A percentile compares a stretch with the other conserved stretches of the same genome.
Evolutionary conservation across 2,888 invertebrate species (phyloP).

Genomic region (Brachycybe producta): DNA sequence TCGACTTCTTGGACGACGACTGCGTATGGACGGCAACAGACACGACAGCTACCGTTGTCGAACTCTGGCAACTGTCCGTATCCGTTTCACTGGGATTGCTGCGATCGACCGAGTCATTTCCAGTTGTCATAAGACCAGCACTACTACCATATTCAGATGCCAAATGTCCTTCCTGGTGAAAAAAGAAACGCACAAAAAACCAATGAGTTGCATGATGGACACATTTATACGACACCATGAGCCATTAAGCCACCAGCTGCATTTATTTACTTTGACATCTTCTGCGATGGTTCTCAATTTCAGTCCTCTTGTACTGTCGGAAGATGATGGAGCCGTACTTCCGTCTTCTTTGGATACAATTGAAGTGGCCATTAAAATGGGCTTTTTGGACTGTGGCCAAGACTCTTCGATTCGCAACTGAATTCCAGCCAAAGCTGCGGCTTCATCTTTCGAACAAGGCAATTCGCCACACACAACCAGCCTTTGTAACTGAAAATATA

Average conservation of each 20-base stretch:
- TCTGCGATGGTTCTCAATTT: slow-evolving; percentile 24
- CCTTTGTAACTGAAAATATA: slow-evolving; percentile 42
- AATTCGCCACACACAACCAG: slow-evolving; percentile 45
- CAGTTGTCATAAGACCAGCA: not conserved
- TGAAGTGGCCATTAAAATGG: slow-evolving; percentile 14
- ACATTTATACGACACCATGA: too few relatives aligned
- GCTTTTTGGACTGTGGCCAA: slow-evolving; percentile 35
- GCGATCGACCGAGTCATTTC: slow-evolving; percentile 3
- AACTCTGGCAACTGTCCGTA: slow-evolving; percentile 15
- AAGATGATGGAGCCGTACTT: slow-evolving; percentile 1
- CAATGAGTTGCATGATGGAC: not conserved
- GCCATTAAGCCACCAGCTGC: not conserved
- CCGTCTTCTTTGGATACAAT: not conserved
- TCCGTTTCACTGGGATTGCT: slow-evolving; percentile 16
- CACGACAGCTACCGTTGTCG: slow-evolving; percentile 12
- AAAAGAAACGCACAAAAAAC: not conserved
- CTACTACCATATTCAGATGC: not conserved
- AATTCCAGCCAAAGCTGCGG: slow-evolving; percentile 47
- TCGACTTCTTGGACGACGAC: slow-evolving; percentile 20
- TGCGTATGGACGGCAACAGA: slow-evolving; percentile 21
- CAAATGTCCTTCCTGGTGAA: slow-evolving; percentile 6
- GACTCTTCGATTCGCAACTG: slow-evolving; percentile 47
- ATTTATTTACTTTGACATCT: slow-evolving; percentile 22
- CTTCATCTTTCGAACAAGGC: slow-evolving; percentile 49
- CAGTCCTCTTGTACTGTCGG: slow-evolving; percentile 19